Evolutionary conservation across 2,113 vertebrate species (phyloP), one percentile per base, ranked within the genome.

Genomic region (Bucco capensis): DNA sequence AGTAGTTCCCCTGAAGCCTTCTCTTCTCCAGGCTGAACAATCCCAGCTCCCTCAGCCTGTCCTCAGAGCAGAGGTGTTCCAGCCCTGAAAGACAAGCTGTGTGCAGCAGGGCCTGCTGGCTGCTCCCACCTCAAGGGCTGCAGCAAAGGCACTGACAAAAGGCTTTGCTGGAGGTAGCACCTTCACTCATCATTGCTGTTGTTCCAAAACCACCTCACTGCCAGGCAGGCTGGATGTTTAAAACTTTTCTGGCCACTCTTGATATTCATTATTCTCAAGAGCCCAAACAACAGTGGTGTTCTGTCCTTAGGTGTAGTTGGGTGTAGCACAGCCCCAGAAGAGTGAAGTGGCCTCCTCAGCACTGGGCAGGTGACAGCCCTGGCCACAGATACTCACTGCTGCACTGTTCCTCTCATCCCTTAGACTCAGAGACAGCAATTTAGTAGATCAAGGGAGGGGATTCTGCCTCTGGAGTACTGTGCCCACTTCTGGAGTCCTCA

Each of bases 91-190:
- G 65, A 38, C 73, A 60, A 49, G 30, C 74, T 61, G 28, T 21
- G 0, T 19, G 58, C 46, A 60, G 42, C 17, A 21, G 38, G 28
- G 83, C 6, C 33, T 74, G 19, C 76, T 71, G 69, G 11, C 42
- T 56, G 30, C 28, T 86, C 13, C 35, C 2, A 0, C 25, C 15
- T 51, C 13, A 23, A 60, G 25, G 10, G 54, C 54, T 57, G 25
- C 67, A 82, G 49, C 13, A 50, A 73, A 78, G 56, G 53, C 12
- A 84, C 5, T 14, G 47, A 47, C 58, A 88, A 79, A 77, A 81
- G 19, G 8, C 61, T 40, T 67, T 56, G 24, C 23, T n/a, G 0
- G 0, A 82, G 25, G 24, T 75, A 64, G 12, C 5, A 22, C 5
- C 46, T 92, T 72, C 57, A 10, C 25, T 46, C 25, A 25, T 17